Base-by-base conservation (phyloP, 2,797 vertebrate species). In the Enteromius mattozi region DNA sequence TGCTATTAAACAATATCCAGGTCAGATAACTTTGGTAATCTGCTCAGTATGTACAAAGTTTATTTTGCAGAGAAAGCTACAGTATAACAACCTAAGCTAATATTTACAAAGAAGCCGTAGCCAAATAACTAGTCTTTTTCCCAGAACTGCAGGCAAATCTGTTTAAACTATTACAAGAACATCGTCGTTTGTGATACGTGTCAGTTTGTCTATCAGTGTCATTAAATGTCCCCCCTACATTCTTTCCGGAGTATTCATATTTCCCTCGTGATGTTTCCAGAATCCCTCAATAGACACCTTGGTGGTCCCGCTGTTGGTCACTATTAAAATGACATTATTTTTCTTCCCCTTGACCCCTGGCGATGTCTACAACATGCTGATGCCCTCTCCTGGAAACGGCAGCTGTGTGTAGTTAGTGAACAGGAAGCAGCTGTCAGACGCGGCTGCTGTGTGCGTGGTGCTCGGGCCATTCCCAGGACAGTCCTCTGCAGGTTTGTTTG, bases 241-340 rank as follows among this genome's bases (percentile, higher is more conserved):
- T 56, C 17, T 65, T 78, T 4, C n/a, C n/a, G 5, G 2, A 27
- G 27, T 77, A 68, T 74, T 35, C 40, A 35, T 30, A 65, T 80
- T 85, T 77, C 45, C 72, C 35, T 27, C 37, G 75, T 68, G 4
- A 47, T 89, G 78, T 63, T 61, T 85, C 19, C 30, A n/a, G 35
- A 61, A 68, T 47, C 30, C 45, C n/a, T 75, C 68, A 66, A 82
- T 85, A 83, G 87, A 93, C 92, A 90, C 92, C 89, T 94, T 94
- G 95, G 95, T 96, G 95, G 95, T 96, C 95, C 63, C 85, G 78
- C 89, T 88, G 88, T 94, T 94, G 92, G 91, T 93, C 93, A 92
- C 92, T 93, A 94, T 95, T 95, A 95, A 95, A 95, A 88, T 86
- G 91, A 94, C 91, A 93, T 95, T 96, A 95, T 96, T 96, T 95